Conservation (phyloP, 1,140 invertebrate genomes). For the Acromyrmex heyeri region DNA sequence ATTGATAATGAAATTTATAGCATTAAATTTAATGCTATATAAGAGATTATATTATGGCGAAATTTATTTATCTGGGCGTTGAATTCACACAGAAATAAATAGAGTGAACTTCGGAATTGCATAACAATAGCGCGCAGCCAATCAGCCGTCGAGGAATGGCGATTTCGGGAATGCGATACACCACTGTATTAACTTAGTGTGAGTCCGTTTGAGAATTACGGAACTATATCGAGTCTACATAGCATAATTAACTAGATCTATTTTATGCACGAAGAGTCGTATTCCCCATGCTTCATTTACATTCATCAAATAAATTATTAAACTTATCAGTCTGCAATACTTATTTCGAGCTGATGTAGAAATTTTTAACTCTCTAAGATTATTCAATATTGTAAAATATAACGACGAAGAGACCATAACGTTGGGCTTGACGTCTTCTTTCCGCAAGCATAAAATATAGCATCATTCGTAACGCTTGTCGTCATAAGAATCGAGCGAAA, state of each 20-base stretch:
- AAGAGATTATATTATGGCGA: background rate
- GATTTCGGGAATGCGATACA: slow-evolving; percentile 41
- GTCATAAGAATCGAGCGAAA: background rate
- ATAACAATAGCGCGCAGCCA: slow-evolving; percentile 32
- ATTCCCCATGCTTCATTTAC: background rate
- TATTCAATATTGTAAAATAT: background rate
- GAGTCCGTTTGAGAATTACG: slow-evolving; percentile 17
- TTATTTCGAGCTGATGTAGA: background rate
- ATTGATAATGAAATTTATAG: slow-evolving; percentile 14
- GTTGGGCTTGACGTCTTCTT: background rate
- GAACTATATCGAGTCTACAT: background rate
- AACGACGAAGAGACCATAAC: background rate
- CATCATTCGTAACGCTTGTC: background rate
- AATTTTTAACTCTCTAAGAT: background rate
- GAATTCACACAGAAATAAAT: slow-evolving; percentile 37
- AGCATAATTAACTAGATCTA: background rate
- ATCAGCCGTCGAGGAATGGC: slow-evolving; percentile 8
- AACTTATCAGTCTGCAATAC: background rate
- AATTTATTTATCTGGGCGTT: slow-evolving; percentile 47
- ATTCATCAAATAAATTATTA: background rate
- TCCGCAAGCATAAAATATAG: background rate
- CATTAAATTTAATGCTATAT: background rate
- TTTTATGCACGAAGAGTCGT: background rate
- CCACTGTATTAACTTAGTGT: slow-evolving; percentile 23
- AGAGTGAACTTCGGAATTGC: slow-evolving; percentile 16